Evolutionary conservation across 2,797 vertebrate species (phyloP), one percentile per base, ranked within the genome.

Genomic region (Setipinna tenuifilis): DNA sequence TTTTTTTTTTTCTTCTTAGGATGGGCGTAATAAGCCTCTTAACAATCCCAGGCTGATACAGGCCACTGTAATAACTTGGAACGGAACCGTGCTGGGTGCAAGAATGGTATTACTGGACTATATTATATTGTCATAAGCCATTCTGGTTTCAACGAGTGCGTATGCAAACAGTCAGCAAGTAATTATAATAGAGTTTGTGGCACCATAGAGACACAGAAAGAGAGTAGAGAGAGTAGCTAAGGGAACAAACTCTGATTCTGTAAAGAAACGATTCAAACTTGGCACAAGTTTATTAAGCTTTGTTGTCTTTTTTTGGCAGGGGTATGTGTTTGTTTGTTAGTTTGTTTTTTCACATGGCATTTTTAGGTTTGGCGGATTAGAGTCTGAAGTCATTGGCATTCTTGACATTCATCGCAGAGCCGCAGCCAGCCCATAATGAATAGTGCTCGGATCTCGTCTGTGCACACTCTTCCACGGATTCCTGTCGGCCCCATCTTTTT

Each of bases 1-100:
- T 54, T 54, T 14, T 54, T 14, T 54, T 14, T 54, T 82, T 82
- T 82, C 31, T 50, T 46, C 85, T 84, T 87, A 83, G 87, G 71
- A 75, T 75, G 16, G 71, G 5, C 48, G 81, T 86, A 85, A 87
- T 88, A 86, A 86, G 86, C 88, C 83, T 87, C 85, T 88, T 83
- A 88, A 81, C 21, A 78, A 71, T 54, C 81, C 25, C 44, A 48
- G 82, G 75, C 6, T 21, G 35, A 78, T 78, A 44, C 81, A 81
- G 84, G 31, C 44, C 68, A 57, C 86, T 23, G 0, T 62, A 78
- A 82, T 86, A 84, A 84, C 48, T 86, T 62, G 57, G 80, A 83
- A 35, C 80, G 28, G 84, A 82, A 86, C 85, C 84, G 86, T n/a
- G 44, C 71, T 19, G 21, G 81, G 83, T 83, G 86, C 83, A 87